Evolutionary conservation across 2,888 invertebrate species (phyloP), one percentile per base, ranked within the genome.

Genomic region (Caenorhabditis macrosperma): DNA sequence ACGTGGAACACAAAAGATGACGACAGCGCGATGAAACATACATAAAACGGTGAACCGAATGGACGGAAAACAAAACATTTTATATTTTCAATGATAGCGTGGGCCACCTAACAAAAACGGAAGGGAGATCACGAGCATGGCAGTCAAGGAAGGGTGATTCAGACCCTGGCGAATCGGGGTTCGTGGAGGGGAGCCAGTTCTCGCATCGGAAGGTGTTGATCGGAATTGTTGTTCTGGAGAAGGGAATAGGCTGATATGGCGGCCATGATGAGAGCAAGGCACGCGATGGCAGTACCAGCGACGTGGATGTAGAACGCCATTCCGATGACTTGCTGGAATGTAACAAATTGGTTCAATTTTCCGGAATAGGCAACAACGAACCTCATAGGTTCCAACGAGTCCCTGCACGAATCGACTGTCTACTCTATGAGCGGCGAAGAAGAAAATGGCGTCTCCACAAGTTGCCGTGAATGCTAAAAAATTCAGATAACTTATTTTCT

Each of bases 351-450:
- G 6, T 33, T 10, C 9, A 28, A n/a, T n/a, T n/a, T n/a, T n/a
- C n/a, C n/a, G n/a, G n/a, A n/a, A n/a, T n/a, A n/a, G n/a, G n/a
- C n/a, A n/a, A n/a, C n/a, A n/a, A n/a, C n/a, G n/a, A n/a, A 85
- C 86, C 84, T 89, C 89, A 80, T 89, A 89, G 1, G 89, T 90
- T 64, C 87, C 89, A 24, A 89, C 89, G 12, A 89, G 84, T 50
- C 89, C 89, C 64, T 86, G 85, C 33, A 89, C 89, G 72, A 89
- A 89, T 28, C 89, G 84, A 46, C 85, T 85, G 72, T 89, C 89
- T 26, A 89, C 89, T 52, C 89, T 85, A 79, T 89, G 89, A 20
- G 89, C 90, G 30, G 89, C 89, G 52, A 89, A 89, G 82, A 89
- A 89, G 82, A 89, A 89, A 38, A 88, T 87, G 0, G 81, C 84